These are phyloP conservation scores for Lapara coniferarum DNA, from an alignment of 2,888 invertebrate species.

Conservation along the genomic window DNA sequence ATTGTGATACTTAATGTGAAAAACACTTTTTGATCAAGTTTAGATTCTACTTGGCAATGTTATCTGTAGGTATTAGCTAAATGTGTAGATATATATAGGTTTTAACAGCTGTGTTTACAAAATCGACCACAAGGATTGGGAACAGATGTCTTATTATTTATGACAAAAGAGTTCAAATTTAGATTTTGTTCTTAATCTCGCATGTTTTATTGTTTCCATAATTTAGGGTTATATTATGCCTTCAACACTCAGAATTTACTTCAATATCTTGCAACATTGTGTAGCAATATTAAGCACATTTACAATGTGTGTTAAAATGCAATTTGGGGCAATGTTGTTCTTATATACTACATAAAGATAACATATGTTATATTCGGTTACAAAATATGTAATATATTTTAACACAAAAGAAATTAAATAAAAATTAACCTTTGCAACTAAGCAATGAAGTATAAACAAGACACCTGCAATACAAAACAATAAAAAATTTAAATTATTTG, in stretches of 20 bases:
- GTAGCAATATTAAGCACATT: no score
- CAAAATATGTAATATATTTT: no score
- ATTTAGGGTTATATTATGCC: neutral
- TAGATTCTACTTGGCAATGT: neutral
- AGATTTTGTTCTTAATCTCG: neutral
- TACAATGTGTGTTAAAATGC: no score
- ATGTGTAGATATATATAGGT: neutral
- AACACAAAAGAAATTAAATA: neutral
- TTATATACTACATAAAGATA: no score
- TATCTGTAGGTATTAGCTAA: neutral
- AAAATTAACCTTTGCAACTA: no score
- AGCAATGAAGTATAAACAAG: neutral
- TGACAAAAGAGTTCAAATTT: neutral
- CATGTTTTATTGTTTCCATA: neutral
- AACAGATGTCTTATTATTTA: neutral
- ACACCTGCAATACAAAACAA: neutral
- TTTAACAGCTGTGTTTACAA: constrained; percentile 6
- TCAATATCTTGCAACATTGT: no score
- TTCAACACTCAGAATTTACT: neutral
- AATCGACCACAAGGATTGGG: neutral
- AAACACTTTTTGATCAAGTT: neutral
- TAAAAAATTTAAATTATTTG: neutral
- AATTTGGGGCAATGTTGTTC: no score
- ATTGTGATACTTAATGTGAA: neutral
- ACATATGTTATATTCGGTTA: no score